phyloP scores from a whole-genome alignment of 1,140 invertebrate species.

The Laupala kohalensis region DNA sequence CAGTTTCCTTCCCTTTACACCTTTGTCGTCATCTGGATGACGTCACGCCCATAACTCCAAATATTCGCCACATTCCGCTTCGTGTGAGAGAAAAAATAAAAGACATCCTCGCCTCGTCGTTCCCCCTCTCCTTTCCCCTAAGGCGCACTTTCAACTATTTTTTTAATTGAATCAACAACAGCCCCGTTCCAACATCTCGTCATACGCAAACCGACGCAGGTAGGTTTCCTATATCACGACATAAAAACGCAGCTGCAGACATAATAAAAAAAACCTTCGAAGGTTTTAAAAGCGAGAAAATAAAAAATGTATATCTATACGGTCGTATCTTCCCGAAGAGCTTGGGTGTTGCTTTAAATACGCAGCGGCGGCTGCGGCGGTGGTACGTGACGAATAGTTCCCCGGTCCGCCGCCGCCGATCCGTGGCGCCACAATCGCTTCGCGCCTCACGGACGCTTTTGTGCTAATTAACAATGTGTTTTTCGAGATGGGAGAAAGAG shows the following conservation, averaged over 20 bases:
- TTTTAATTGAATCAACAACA: background rate
- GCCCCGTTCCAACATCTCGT: background rate
- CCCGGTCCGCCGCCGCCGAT: no score
- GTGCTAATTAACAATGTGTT: background rate
- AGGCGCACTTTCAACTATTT: background rate
- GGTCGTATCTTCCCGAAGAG: background rate
- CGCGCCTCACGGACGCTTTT: background rate
- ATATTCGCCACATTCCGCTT: background rate
- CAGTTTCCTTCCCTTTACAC: background rate
- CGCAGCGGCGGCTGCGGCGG: no score
- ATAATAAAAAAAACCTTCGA: background rate
- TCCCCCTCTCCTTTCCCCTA: no score
- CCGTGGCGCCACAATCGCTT: background rate
- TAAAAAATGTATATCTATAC: background rate
- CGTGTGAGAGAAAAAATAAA: background rate
- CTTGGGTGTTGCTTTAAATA: background rate
- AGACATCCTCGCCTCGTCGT: background rate
- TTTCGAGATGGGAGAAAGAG: background rate
- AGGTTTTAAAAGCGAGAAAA: background rate
- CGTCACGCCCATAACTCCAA: background rate
- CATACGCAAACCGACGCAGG: no score
- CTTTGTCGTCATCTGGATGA: background rate
- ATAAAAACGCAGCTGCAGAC: no score
- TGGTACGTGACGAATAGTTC: background rate
- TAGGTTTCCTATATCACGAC: no score